A percentile compares a stretch with the other conserved stretches of the same genome.
Evolutionary conservation across 1,140 invertebrate genomes (phyloP).

Genomic region (Bombus sibiricus): DNA sequence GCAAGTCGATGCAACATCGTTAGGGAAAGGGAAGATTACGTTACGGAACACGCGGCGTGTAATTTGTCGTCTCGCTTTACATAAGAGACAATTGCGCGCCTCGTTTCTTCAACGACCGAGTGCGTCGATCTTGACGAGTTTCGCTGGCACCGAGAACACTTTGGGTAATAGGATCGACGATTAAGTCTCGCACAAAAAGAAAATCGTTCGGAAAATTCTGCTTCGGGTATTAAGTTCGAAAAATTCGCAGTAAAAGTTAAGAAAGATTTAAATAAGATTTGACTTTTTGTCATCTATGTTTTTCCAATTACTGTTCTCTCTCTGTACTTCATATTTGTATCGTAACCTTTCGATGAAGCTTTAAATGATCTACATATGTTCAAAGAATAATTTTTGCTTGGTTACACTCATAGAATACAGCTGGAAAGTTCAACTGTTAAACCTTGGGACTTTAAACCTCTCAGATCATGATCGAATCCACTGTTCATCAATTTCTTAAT

Average conservation of each 20-base stretch:
- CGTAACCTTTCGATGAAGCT: too few species aligned
- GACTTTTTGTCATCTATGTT: too few species aligned
- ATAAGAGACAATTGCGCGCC: conserved; percentile 40
- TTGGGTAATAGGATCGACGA: neutral
- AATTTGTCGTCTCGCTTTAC: conserved; percentile 47
- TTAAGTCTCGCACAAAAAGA: neutral
- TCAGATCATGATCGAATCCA: too few species aligned
- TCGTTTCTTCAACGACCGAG: conserved; percentile 17
- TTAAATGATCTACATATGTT: too few species aligned
- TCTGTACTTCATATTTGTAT: too few species aligned
- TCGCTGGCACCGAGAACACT: neutral
- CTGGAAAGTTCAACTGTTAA: too few species aligned
- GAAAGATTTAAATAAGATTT: neutral
- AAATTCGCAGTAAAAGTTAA: neutral
- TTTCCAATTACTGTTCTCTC: too few species aligned
- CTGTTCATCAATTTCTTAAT: too few species aligned
- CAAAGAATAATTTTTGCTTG: too few species aligned
- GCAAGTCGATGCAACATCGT: conserved; percentile 1
- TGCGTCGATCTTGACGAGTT: neutral
- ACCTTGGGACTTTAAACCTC: too few species aligned
- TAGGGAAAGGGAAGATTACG: conserved; percentile 44
- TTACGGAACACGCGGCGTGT: conserved; percentile 14
- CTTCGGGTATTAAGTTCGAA: neutral
- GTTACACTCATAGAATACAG: too few species aligned
- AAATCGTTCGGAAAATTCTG: neutral